Percentiles rank a stretch among this genome's conserved stretches.
Conservation (phyloP, 2,888 invertebrate genomes). For the Eupithecia pulchellata region DNA sequence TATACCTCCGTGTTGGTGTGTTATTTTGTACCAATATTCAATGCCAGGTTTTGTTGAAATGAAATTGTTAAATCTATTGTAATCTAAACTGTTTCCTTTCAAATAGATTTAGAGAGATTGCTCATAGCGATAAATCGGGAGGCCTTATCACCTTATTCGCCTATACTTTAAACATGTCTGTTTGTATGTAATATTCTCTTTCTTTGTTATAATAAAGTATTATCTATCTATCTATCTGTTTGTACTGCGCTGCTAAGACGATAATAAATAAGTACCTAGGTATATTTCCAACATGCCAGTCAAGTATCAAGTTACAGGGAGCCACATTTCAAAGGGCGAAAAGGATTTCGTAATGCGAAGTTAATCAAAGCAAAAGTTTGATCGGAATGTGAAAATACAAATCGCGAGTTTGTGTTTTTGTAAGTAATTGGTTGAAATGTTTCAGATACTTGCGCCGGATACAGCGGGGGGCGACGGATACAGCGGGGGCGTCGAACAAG, state of each 20-base stretch:
- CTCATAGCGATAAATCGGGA: no score
- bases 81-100: no score
- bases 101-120: no score
- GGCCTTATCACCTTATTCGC: no score
- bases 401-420: conserved; percentile 43
- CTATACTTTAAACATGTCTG: no score
- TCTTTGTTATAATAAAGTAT: no score
- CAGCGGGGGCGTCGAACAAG: background rate
- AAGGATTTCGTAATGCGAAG: conserved; percentile 30
- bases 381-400: conserved; percentile 41
- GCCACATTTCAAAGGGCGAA: conserved; percentile 23
- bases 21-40: no score
- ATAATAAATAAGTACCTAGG: background rate
- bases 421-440: conserved; percentile 43
- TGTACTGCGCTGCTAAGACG: background rate
- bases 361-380: conserved; percentile 39
- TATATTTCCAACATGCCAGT: background rate
- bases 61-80: background rate
- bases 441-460: conserved; percentile 25
- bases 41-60: background rate
- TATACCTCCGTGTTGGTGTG: no score
- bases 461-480: no score
- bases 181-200: no score
- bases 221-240: no score
- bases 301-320: background rate